Evolutionary conservation across 35 echinoderm and acorn worm species (phyloP), one percentile per base, ranked within the genome.

Genomic region (Apostichopus californicus): DNA sequence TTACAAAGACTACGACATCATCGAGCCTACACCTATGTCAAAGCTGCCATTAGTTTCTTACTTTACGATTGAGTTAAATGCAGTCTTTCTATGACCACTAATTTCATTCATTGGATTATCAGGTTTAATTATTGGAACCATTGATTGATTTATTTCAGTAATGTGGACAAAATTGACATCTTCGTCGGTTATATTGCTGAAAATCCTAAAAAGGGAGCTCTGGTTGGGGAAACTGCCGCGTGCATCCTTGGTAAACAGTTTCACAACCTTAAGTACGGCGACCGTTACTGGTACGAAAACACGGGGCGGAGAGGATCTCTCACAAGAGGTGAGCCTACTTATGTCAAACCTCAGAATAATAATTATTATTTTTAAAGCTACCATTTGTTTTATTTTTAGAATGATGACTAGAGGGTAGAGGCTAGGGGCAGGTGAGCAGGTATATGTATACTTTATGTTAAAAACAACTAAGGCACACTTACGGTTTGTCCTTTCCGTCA

Each of bases 211-310:
- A 5, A 56, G 9, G 80, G 80, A 15, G 80, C 80, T 55, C 46
- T 83, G 5, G 80, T 83, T 17, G 80, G 80, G n/a, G 80, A 55
- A 83, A 83, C 80, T 7, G 80, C 80, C n/a, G 80, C 80, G 8
- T 83, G 80, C 55, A 7, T 83, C n/a, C 80, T 83, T 5, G 80
- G 80, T 2, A 55, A 55, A 15, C 25, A 83, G 80, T 83, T 83
- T 54, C 25, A 10, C 3, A 83, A 83, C 25, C 55, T 83, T 8
- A 83, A 83, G 15, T 55, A 56, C 9, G 46, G 46, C n/a, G 46
- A 56, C 55, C 25, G 80, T 46, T 14, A 55, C 46, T 56, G 55
- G 46, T 17, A 55, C 52, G 12, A 56, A 55, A 55, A 12, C 8
- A 13, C 80, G 26, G 34, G n/a, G 8, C 34, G 5, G 17, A 14